These are phyloP conservation scores for Bos indicus DNA, from an alignment of 2,113 vertebrate species.

Conservation along the genomic window DNA sequence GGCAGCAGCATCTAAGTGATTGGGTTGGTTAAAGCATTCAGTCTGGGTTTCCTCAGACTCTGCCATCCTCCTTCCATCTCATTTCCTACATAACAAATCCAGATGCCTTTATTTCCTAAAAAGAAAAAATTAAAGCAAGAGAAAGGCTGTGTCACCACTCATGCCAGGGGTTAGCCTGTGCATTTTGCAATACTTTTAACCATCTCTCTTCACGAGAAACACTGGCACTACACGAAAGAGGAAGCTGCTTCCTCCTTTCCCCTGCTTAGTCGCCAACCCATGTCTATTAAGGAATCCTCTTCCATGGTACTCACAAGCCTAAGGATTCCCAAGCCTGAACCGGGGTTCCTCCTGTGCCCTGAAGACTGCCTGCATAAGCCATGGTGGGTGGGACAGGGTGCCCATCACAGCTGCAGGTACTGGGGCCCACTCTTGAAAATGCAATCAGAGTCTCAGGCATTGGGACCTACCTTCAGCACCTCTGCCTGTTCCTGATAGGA, in stretches of 20 bases:
- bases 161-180: not conserved
- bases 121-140: not conserved
- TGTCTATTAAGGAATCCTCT: not conserved
- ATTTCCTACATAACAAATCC: not conserved
- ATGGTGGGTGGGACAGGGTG: not conserved
- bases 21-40: not conserved
- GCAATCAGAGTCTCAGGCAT: not conserved
- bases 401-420: not conserved
- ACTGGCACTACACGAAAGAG: not conserved
- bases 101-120: not conserved
- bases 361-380: not conserved
- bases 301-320: not conserved
- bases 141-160: not conserved
- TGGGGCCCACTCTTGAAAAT: accelerated
- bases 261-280: not conserved
- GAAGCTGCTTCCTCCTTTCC: not conserved
- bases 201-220: not conserved
- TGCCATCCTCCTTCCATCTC: not conserved
- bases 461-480: not conserved
- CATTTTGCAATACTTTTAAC: not conserved
- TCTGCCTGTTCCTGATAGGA: not conserved
- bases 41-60: not conserved
- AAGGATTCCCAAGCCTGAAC: not conserved
- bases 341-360: not conserved
- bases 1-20: not conserved